Base-by-base conservation (phyloP, 2,888 invertebrate genomes). In the Mesorhabditis belari region DNA sequence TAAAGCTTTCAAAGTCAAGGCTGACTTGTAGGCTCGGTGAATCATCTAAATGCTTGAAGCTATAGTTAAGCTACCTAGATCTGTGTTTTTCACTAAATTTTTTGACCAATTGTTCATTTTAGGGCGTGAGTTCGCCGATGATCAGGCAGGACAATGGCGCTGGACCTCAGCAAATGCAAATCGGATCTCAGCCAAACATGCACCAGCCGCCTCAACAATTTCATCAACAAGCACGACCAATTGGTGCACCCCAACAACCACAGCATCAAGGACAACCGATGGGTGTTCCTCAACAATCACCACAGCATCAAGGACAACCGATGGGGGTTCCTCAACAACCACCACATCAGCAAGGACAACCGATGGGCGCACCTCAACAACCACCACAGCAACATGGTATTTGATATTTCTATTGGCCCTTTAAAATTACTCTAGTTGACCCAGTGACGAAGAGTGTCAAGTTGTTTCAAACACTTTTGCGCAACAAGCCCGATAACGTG, bases 401-500 rank as follows among this genome's bases (percentile, higher is more conserved):
- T 44, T 1, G 12, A 44, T 44, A 17, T 44, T 44, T 44, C 44
- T 17, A n/a, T 12, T 1, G n/a, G 44, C 1, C 17, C 17, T 17
- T 12, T n/a, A n/a, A n/a, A n/a, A 44, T 12, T 17, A 17, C 17
- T n/a, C 12, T 17, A 51, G 12, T 19, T n/a, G 19, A n/a, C 51
- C 51, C 63, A 19, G 64, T 70, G 9, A 29, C 26, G 12, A 70
- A 70, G 53, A 72, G 73, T 44, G 64, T 71, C 1, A 64, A 69
- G 23, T 75, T 75, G 54, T 65, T 75, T 59, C 67, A 64, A 53
- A 74, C 75, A 5, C 60, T 75, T 6, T 60, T 74, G 44, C 44
- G 44, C 44, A 35, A 35, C 12, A n/a, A 35, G 44, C n/a, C n/a
- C n/a, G 44, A 65, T 35, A 53, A 68, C 4, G 57, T 58, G 23